Percentiles rank a stretch among this genome's conserved stretches.
Evolutionary conservation across 2,113 vertebrate genomes (phyloP).

Genomic region (Meles meles): DNA sequence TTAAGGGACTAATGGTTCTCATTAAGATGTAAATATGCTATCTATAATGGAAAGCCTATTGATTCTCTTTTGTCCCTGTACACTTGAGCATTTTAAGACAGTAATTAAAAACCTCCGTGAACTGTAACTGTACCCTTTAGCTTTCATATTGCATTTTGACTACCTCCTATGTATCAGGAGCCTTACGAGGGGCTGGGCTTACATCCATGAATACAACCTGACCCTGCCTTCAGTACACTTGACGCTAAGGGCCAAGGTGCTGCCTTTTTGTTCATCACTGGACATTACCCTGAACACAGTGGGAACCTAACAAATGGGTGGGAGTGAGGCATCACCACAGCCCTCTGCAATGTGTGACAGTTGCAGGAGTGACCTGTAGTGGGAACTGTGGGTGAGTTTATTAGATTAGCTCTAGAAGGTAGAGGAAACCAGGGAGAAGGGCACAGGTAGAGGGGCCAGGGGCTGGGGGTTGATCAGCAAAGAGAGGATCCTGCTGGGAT

Average conservation of each 20-base stretch:
- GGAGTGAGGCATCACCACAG: rapidly evolving
- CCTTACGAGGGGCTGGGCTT: background rate
- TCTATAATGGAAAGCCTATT: slow-evolving; percentile 47
- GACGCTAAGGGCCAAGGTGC: background rate
- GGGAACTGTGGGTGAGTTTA: background rate
- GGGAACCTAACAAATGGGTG: background rate
- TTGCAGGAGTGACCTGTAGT: background rate
- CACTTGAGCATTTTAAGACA: slow-evolving; percentile 31
- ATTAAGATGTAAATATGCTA: slow-evolving; percentile 54
- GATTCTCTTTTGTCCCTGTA: slow-evolving; percentile 45
- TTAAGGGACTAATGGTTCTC: slow-evolving; percentile 8
- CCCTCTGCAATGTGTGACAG: background rate
- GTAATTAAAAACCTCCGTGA: slow-evolving; percentile 18
- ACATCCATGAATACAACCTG: background rate
- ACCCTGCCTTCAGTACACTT: background rate
- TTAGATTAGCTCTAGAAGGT: background rate
- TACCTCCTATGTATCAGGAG: background rate
- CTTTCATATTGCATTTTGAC: background rate
- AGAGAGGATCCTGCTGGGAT: background rate
- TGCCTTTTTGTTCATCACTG: background rate
- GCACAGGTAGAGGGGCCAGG: rapidly evolving
- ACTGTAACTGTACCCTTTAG: slow-evolving; percentile 1
- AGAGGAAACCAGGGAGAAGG: background rate
- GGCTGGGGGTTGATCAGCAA: background rate
- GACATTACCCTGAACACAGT: background rate